phyloP scores from a whole-genome alignment of 2,888 invertebrate species.

The Endotricha flammealis region DNA sequence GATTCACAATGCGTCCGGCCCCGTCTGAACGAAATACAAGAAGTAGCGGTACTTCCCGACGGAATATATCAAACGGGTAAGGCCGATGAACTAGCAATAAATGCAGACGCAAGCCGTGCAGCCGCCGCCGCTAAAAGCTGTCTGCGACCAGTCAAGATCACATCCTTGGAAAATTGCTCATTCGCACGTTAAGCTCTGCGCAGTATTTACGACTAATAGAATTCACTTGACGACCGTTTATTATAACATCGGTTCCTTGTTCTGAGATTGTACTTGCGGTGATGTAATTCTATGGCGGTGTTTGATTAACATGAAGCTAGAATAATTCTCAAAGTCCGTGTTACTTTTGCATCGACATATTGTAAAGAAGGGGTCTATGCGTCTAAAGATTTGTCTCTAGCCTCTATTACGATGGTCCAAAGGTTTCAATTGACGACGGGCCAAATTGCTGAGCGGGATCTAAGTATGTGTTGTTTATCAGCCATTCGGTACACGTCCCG shows the following conservation, averaged over 20 bases:
- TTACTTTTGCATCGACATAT: constrained; percentile 45
- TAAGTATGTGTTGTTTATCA: constrained; percentile 46
- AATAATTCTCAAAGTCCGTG: constrained; percentile 33
- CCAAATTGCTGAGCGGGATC: constrained; percentile 32
- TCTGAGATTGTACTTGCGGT: constrained; percentile 22
- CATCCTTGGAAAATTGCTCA: constrained; percentile 54
- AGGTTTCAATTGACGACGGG: constrained; percentile 34
- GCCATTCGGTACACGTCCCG: constrained; percentile 57
- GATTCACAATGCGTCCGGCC: constrained; percentile 24
- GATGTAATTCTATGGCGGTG: constrained; percentile 40
- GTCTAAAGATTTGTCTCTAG: constrained; percentile 29
- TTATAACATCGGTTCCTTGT: constrained; percentile 27
- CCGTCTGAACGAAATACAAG: constrained; percentile 26
- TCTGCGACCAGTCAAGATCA: constrained; percentile 36
- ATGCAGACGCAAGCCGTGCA: constrained; percentile 28
- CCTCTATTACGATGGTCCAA: constrained; percentile 36
- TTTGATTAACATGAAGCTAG: constrained; percentile 44
- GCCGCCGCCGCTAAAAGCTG: constrained; percentile 29
- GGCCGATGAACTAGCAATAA: constrained; percentile 28
- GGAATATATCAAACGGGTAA: constrained; percentile 20
- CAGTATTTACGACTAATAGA: constrained; percentile 31
- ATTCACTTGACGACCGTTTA: constrained; percentile 27
- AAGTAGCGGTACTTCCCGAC: constrained; percentile 29
- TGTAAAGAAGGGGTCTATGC: constrained; percentile 43
- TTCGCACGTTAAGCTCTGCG: constrained; percentile 32